Conservation (phyloP, 2,888 invertebrate genomes). For the Drosophila pseudotakahashii region DNA sequence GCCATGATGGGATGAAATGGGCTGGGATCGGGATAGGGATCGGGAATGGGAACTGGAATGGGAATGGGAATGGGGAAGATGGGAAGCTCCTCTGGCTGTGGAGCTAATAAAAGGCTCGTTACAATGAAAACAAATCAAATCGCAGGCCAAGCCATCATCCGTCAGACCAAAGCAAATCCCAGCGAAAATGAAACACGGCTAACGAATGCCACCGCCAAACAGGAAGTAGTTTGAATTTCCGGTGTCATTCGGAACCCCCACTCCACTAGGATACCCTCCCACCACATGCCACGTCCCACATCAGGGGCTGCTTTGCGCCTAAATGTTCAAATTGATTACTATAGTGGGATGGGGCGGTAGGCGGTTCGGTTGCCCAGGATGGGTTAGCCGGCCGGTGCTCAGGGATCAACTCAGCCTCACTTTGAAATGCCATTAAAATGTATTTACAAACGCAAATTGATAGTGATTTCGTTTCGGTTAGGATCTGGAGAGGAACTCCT, state of each 20-base stretch:
- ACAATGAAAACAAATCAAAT: slow-evolving; percentile 78
- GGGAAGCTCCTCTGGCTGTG: slow-evolving; percentile 16
- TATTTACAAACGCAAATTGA: slow-evolving; percentile 80
- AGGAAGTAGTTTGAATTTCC: slow-evolving; percentile 81
- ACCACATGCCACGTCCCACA: background rate
- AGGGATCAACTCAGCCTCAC: slow-evolving; percentile 63
- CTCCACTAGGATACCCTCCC: background rate
- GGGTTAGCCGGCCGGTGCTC: slow-evolving; percentile 6
- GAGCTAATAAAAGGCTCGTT: slow-evolving; percentile 77
- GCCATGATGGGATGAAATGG: slow-evolving; percentile 46
- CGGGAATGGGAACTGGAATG: background rate
- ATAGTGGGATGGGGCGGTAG: slow-evolving; percentile 1
- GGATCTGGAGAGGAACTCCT: slow-evolving; percentile 16
- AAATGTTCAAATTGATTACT: slow-evolving; percentile 78
- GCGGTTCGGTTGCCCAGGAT: background rate
- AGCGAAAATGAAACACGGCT: slow-evolving; percentile 71
- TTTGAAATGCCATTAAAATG: slow-evolving; percentile 80
- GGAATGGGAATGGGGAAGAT: background rate
- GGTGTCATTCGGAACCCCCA: slow-evolving; percentile 64
- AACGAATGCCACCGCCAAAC: slow-evolving; percentile 66
- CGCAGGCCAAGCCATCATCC: slow-evolving; percentile 69
- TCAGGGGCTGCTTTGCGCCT: slow-evolving; percentile 22
- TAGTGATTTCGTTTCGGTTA: slow-evolving; percentile 70
- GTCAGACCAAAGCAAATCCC: slow-evolving; percentile 62
- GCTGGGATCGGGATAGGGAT: slow-evolving; percentile 13